Percentiles rank a stretch among this genome's conserved stretches.
Conservation (phyloP, 2,888 invertebrate species). For the Nomada lathburiana region DNA sequence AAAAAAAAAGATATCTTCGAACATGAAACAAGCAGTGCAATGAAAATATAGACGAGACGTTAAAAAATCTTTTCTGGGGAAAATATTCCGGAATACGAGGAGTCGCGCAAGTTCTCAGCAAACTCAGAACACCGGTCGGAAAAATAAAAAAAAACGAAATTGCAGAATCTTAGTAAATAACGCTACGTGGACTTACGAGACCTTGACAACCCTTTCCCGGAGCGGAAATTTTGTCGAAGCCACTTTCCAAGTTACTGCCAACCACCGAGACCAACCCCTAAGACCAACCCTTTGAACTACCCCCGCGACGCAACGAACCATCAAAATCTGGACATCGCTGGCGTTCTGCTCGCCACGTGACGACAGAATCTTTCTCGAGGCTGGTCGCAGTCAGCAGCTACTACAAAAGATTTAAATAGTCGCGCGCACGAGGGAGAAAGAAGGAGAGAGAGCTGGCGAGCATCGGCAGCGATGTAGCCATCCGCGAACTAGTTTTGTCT, state of each 20-base stretch:
- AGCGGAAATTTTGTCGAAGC: neutral
- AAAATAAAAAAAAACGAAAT: neutral
- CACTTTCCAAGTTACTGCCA: neutral
- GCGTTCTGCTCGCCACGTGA: conserved; percentile 43
- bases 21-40: too few species aligned
- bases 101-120: neutral
- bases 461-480: conserved; percentile 72
- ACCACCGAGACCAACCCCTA: conserved; percentile 3
- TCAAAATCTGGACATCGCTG: conserved; percentile 8
- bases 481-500: conserved; percentile 69
- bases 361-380: conserved; percentile 41
- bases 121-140: neutral
- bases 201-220: too few species aligned
- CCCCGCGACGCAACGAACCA: neutral
- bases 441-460: conserved; percentile 66
- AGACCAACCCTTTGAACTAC: neutral
- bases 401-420: conserved; percentile 80
- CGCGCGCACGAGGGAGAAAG: conserved; percentile 60
- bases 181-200: neutral
- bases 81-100: too few species aligned
- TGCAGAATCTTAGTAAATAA: neutral
- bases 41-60: neutral
- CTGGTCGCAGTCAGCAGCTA: conserved; percentile 50
- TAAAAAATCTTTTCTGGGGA: neutral
- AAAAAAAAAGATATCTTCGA: too few species aligned